These are phyloP conservation scores for Scopus umbretta DNA, from an alignment of 2,113 vertebrate species.

Conservation along the genomic window DNA sequence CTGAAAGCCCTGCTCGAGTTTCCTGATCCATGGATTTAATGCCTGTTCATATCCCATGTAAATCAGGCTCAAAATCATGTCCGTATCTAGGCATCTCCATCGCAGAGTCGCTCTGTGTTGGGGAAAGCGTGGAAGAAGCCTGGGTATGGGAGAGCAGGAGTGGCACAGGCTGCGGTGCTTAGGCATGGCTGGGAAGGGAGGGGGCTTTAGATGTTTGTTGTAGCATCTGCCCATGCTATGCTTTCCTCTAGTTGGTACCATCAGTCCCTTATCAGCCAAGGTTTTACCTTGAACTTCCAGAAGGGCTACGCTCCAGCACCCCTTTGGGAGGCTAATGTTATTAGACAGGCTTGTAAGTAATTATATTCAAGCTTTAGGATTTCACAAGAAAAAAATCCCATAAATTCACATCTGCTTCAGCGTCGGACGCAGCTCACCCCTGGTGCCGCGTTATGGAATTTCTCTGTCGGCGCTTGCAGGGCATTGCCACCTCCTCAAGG, in stretches of 20 bases:
- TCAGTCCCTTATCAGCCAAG: neutral
- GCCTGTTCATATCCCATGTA: neutral
- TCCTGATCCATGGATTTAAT: neutral
- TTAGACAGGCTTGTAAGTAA: constrained; percentile 11
- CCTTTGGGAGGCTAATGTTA: fast-evolving
- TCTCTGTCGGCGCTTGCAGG: fast-evolving
- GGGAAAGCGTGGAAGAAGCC: neutral
- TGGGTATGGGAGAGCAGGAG: neutral
- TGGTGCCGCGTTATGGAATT: neutral
- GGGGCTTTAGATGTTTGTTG: neutral
- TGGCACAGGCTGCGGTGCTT: neutral
- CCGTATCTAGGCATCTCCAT: fast-evolving
- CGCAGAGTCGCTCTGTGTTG: neutral
- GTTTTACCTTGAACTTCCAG: neutral
- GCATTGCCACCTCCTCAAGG: neutral
- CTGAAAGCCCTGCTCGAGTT: neutral
- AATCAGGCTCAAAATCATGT: neutral
- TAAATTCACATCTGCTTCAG: neutral
- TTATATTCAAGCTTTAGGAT: neutral
- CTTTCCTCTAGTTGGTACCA: neutral
- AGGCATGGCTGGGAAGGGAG: neutral
- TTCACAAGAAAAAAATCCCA: neutral
- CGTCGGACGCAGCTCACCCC: neutral
- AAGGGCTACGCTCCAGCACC: neutral
- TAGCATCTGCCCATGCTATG: neutral